Evolutionary conservation across 2,113 vertebrate species (phyloP).

Genomic region (Beaufortia kweichowensis): DNA sequence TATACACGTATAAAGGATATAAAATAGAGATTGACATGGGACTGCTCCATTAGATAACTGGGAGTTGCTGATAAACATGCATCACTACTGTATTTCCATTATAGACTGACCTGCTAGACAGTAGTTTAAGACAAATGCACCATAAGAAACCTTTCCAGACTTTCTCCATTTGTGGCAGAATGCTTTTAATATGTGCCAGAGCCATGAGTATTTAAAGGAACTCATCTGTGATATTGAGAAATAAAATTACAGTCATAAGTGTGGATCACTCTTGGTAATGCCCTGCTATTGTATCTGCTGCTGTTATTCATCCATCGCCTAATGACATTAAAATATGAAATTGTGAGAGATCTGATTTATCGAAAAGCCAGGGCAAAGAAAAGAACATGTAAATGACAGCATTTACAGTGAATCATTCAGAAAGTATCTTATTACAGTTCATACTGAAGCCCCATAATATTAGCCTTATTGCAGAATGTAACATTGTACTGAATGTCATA

Average conservation of each 20-base stretch:
- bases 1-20: slow-evolving; percentile 58
- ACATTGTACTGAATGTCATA: slow-evolving; percentile 7
- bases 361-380: background rate
- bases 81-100: slow-evolving; percentile 43
- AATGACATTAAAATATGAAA: background rate
- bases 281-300: background rate
- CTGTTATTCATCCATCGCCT: background rate
- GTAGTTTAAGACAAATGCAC: slow-evolving; percentile 29
- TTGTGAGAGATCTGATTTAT: background rate
- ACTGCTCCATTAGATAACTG: slow-evolving; percentile 30
- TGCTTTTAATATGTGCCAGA: background rate
- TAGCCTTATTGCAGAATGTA: slow-evolving; percentile 16
- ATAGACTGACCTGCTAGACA: background rate
- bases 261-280: background rate
- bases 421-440: background rate
- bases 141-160: background rate
- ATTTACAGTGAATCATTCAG: background rate
- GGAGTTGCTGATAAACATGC: slow-evolving; percentile 58
- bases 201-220: background rate
- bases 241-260: background rate
- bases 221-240: background rate
- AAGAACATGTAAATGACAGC: background rate
- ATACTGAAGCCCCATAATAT: slow-evolving; percentile 9
- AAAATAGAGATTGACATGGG: slow-evolving; percentile 54
- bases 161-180: background rate